A percentile compares a stretch with the other conserved stretches of the same genome.
Evolutionary conservation across 2,113 vertebrate species (phyloP).

Genomic region (Hoplias malabaricus): DNA sequence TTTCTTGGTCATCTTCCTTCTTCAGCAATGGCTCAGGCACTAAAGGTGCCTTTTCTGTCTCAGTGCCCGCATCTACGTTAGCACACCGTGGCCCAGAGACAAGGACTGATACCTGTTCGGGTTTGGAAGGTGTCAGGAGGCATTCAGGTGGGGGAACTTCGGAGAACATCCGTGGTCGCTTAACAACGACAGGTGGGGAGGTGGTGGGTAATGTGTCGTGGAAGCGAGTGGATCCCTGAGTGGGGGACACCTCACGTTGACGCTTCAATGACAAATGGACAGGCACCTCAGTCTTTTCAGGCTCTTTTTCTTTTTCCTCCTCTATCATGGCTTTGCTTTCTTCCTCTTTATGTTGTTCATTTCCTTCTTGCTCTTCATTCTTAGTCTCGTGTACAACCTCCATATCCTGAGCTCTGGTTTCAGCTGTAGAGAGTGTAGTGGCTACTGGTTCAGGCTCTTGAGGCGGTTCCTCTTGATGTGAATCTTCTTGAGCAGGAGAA

Average conservation of each 20-base stretch:
- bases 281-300: neutral
- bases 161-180: conserved; percentile 44
- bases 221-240: conserved; percentile 32
- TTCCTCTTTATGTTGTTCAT: conserved; percentile 18
- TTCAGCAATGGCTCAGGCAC: conserved; percentile 62
- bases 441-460: conserved; percentile 30
- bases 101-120: conserved; percentile 26
- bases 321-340: conserved; percentile 19
- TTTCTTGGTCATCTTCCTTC: conserved; percentile 57
- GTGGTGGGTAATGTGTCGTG: neutral
- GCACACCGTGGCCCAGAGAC: neutral
- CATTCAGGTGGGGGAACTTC: conserved; percentile 48
- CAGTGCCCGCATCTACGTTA: conserved; percentile 19
- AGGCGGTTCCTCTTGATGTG: neutral
- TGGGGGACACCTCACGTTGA: conserved; percentile 8
- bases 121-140: conserved; percentile 39
- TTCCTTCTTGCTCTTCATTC: conserved; percentile 40
- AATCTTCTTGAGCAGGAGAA: conserved; percentile 16
- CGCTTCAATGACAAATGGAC: conserved; percentile 24
- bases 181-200: conserved; percentile 3
- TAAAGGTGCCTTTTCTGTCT: conserved; percentile 50
- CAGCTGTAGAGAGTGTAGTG: neutral
- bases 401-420: conserved; percentile 41
- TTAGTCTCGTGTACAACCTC: neutral
- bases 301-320: conserved; percentile 31